Evolutionary conservation across 2,113 vertebrate genomes (phyloP), one percentile per base, ranked within the genome.

Genomic region (Bujurquina vittata): DNA sequence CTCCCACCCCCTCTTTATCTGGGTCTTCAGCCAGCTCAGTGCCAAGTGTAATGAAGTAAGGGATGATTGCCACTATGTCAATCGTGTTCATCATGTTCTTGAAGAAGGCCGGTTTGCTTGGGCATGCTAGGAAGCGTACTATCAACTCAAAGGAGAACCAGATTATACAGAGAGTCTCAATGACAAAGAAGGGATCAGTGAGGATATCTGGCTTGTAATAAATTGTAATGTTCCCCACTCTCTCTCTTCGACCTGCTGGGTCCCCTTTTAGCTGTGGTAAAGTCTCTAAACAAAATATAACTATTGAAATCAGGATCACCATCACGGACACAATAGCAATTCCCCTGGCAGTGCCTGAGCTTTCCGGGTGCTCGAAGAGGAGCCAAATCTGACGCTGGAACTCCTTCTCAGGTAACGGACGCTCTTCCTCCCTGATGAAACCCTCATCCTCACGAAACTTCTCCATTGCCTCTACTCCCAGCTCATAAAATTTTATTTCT

Each of bases 81-180:
- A 99, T 99, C 89, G 96, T 99, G 93, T 99, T 99, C 98, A 99
- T 99, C 92, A 99, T 98, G 94, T 99, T 98, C 91, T 98, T 98
- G 96, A 99, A 99, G 94, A 99, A 99, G 85, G 97, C 98, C 11
- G 98, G 95, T 94, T 99, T 99, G 94, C 98, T 99, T 69, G 98
- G 98, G 83, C 98, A 99, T 79, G 98, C 97, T 72, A 99, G 95
- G 92, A 99, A 99, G 87, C 98, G 97, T 61, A 99, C 98, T 87
- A 98, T 96, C 93, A 99, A 95, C 92, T 99, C 98, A 75, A 99
- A 99, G 74, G 98, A 99, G 95, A 99, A 99, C 98, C 98, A 99
- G 94, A 99, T 98, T 83, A 99, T 99, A 89, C 98, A 99, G 43
- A 99, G 94, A 3, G 98, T 99, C 89, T 99, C 98, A 92, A 99